Base-by-base conservation (phyloP, 2,888 invertebrate genomes). In the Crepidodera aurea region DNA sequence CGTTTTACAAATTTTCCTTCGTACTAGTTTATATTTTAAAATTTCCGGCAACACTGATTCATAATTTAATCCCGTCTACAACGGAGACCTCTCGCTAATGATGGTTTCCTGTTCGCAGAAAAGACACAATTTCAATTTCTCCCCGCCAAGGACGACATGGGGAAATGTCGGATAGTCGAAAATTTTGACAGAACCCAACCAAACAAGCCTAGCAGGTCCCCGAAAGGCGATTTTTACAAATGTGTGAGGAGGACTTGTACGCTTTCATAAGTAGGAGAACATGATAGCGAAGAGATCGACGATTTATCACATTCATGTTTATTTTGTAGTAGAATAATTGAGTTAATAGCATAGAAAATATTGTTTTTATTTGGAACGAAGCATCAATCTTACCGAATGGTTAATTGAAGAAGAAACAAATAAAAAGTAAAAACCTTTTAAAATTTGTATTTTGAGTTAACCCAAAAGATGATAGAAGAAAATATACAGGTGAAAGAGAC, bases 101-200 rank as follows among this genome's bases (percentile, higher is more conserved):
- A 40, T 57, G 48, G 12, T 18, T 1, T 16, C 57, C 27, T 48
- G n/a, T n/a, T 57, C 29, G 10, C n/a, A 48, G 57, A 39, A 50
- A 57, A 57, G 57, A 57, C 57, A 50, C 12, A 48, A 57, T 57
- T 57, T 57, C 48, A 57, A 57, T 57, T 57, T 57, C 57, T 57
- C 57, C 57, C 57, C 57, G 57, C 57, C 57, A 57, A 57, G 57
- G 57, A 57, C 57, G 48, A 54, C 25, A 53, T 42, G 29, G 42
- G 32, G 54, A 54, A 54, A 53, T 53, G 42, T 42, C 40, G 7
- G 25, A 40, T 5, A 27, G 53, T 40, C 40, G 34, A 34, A 34
- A 34, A 34, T 34, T 34, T 34, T 34, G 34, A 34, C 34, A 34
- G 34, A 34, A 34, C 13, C 40, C 18, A 18, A 40, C 40, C 18